Percentiles rank a stretch among this genome's conserved stretches.
These are phyloP conservation scores for Crypturellus undulatus DNA, from an alignment of 2,113 vertebrate species.

Conservation along the genomic window DNA sequence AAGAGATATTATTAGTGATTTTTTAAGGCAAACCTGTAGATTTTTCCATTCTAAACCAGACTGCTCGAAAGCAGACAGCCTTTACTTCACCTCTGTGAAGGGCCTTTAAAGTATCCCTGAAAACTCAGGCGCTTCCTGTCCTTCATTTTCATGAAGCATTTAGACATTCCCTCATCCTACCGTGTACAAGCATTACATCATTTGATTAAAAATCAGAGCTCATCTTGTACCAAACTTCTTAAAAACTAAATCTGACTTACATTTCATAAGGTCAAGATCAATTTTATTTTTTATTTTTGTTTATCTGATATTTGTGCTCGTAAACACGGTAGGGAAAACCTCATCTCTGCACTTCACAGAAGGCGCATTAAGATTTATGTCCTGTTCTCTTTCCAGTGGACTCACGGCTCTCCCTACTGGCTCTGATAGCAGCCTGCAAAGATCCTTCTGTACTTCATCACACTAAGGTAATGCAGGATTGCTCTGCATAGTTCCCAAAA, in stretches of 20 bases:
- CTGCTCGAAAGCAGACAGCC: not conserved
- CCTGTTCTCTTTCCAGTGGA: conserved; percentile 47
- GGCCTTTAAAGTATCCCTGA: not conserved
- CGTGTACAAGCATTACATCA: not conserved
- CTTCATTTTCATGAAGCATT: not conserved
- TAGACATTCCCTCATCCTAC: not conserved
- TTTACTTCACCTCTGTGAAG: not conserved
- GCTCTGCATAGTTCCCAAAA: not conserved
- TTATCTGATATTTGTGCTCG: not conserved
- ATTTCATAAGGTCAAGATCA: not conserved
- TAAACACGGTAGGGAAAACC: not conserved
- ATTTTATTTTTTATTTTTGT: conserved; percentile 8
- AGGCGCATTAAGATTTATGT: conserved; percentile 21
- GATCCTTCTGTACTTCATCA: not conserved
- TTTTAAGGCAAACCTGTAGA: not conserved
- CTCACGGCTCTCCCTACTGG: conserved; percentile 66
- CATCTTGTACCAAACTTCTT: not conserved
- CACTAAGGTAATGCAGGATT: not conserved
- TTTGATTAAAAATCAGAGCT: not conserved
- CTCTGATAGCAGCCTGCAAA: conserved; percentile 52
- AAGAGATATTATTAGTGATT: not conserved
- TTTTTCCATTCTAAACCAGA: not conserved
- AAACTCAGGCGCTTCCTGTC: not conserved
- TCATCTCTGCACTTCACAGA: not conserved
- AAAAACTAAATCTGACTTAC: not conserved